A percentile compares a stretch with the other conserved stretches of the same genome.
Conservation (phyloP, 2,888 invertebrate genomes). For the Drosophila pseudotakahashii region DNA sequence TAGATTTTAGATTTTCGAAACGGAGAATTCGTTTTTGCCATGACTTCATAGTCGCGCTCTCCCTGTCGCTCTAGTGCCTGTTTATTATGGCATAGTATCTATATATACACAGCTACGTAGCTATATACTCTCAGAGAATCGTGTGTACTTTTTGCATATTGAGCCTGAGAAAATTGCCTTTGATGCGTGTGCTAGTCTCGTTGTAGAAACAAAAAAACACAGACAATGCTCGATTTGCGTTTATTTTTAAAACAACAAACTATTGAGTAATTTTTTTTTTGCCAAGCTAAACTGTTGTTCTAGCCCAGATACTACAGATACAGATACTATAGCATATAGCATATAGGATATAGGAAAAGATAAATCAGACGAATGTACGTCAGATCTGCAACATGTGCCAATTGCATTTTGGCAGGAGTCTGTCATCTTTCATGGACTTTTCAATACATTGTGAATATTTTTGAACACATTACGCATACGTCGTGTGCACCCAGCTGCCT, state of each 20-base stretch:
- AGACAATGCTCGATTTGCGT: conserved; percentile 71
- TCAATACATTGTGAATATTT: conserved; percentile 51
- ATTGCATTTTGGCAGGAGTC: conserved; percentile 57
- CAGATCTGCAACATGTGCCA: conserved; percentile 60
- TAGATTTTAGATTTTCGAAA: conserved; percentile 39
- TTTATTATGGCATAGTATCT: conserved; percentile 61
- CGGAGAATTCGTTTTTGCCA: conserved; percentile 47
- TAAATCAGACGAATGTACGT: conserved; percentile 67
- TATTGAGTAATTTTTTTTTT: conserved; percentile 60
- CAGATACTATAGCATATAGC: conserved; percentile 5
- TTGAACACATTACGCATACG: conserved; percentile 76
- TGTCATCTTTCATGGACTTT: conserved; percentile 24
- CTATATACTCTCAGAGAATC: conserved; percentile 15
- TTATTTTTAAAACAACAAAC: conserved; percentile 70
- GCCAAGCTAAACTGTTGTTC: conserved; percentile 52
- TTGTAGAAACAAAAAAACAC: conserved; percentile 16
- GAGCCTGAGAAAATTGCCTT: conserved; percentile 62
- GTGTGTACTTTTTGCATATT: conserved; percentile 53
- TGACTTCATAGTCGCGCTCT: conserved; percentile 68
- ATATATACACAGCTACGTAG: neutral
- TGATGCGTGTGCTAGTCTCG: conserved; percentile 62
- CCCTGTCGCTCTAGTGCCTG: conserved; percentile 40
- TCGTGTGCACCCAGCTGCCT: conserved; percentile 49
- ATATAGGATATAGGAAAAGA: neutral
- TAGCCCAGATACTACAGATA: conserved; percentile 58